Percentiles rank a stretch among this genome's conserved stretches.
Evolutionary conservation across 2,113 vertebrate species (phyloP).

Genomic region (Cisticola juncidis): DNA sequence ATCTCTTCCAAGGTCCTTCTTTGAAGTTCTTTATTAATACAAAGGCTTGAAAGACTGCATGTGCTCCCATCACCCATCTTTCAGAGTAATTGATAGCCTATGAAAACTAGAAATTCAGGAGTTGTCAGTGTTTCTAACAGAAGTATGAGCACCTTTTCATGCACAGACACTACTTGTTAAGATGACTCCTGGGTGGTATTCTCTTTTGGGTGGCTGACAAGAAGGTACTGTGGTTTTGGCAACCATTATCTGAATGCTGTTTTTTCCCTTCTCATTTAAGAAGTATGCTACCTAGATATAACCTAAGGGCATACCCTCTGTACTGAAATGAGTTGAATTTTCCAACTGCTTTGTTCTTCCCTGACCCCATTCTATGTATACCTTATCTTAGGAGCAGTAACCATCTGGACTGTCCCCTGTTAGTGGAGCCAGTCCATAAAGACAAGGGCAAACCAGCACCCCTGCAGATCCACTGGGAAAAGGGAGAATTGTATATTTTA

Average conservation of each 20-base stretch:
- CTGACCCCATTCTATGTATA: neutral
- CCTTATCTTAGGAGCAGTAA: neutral
- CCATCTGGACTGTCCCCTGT: neutral
- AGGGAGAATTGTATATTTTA: rapidly evolving
- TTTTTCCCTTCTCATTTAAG: neutral
- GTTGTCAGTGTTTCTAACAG: neutral
- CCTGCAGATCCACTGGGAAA: neutral
- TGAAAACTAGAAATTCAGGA: neutral
- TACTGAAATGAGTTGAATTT: neutral
- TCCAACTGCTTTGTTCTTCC: neutral
- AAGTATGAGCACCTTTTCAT: neutral
- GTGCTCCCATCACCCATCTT: neutral
- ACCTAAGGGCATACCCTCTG: neutral
- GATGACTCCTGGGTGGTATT: neutral
- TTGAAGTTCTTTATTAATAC: neutral
- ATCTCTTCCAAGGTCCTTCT: neutral
- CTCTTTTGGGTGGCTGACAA: neutral
- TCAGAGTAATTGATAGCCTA: neutral
- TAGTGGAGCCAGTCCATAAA: neutral
- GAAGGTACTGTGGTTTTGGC: neutral
- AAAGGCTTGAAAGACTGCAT: neutral
- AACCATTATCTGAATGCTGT: neutral
- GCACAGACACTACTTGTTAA: neutral
- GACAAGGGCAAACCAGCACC: neutral
- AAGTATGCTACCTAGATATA: neutral